Evolutionary conservation across 2,113 vertebrate species (phyloP).

Genomic region (Pogonocichla stellata): DNA sequence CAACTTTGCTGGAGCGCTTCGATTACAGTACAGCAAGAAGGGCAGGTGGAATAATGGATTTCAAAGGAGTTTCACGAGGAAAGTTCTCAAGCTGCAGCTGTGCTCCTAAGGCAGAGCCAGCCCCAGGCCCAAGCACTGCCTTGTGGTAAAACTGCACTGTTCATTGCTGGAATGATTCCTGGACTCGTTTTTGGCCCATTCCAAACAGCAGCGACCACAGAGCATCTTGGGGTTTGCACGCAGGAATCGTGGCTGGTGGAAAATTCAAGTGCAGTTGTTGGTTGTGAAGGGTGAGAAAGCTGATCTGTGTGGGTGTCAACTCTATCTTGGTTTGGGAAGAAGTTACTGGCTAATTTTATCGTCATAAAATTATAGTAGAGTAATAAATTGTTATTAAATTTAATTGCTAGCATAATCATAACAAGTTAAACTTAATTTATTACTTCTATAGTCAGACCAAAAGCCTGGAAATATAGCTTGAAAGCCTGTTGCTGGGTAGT

Average conservation of each 20-base stretch:
- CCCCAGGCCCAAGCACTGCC: not conserved
- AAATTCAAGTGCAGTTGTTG: not conserved
- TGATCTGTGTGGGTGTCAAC: not conserved
- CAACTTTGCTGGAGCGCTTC: not conserved
- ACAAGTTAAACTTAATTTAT: not conserved
- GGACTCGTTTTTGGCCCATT: not conserved
- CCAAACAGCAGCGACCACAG: not conserved
- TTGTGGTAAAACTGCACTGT: not conserved
- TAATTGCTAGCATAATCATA: not conserved
- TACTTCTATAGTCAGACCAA: not conserved
- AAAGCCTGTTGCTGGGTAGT: not conserved
- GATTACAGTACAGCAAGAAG: not conserved
- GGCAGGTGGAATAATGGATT: not conserved
- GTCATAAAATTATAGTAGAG: not conserved
- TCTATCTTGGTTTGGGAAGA: not conserved
- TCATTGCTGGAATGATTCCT: not conserved
- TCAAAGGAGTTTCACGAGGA: not conserved
- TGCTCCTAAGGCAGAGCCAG: not conserved
- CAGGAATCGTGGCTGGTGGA: not conserved
- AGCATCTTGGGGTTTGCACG: not conserved
- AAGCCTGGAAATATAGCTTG: fast-evolving
- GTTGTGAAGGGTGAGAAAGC: not conserved
- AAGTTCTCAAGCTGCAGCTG: not conserved
- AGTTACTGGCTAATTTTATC: not conserved
- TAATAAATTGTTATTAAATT: not conserved